Evolutionary conservation across 2,888 invertebrate species (phyloP).

Genomic region (Thereva unica): DNA sequence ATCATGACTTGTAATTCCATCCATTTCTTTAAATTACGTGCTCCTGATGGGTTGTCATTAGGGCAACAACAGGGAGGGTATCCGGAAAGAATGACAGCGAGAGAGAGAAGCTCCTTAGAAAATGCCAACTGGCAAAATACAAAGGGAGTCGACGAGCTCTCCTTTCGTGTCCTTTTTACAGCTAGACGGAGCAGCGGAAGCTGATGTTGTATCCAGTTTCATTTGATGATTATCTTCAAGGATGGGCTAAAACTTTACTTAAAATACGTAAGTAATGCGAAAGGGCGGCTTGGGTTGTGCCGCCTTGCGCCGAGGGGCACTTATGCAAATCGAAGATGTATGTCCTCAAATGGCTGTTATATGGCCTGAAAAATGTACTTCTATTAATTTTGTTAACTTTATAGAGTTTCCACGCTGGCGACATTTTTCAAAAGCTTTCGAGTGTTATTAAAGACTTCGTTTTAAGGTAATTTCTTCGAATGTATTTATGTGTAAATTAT

Average conservation of each 20-base stretch:
- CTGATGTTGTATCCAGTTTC: constrained; percentile 23
- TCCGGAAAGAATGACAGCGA: constrained; percentile 12
- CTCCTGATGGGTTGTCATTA: constrained; percentile 40
- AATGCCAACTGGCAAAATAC: constrained; percentile 10
- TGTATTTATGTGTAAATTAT: too few relatives aligned
- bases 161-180: constrained; percentile 1
- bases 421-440: too few relatives aligned
- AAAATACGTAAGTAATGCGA: constrained; percentile 17
- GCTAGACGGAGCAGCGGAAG: constrained; percentile 5
- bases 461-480: too few relatives aligned
- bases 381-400: constrained; percentile 1
- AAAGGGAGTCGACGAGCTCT: constrained; percentile 1
- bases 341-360: constrained; percentile 9
- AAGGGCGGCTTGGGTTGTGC: constrained; percentile 17
- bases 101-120: background rate
- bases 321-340: constrained; percentile 19
- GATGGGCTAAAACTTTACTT: constrained; percentile 13
- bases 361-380: constrained; percentile 13
- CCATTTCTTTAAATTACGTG: constrained; percentile 41
- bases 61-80: constrained; percentile 28
- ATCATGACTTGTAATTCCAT: constrained; percentile 40
- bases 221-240: constrained; percentile 13
- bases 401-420: too few relatives aligned
- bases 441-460: too few relatives aligned
- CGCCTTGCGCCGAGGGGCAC: constrained; percentile 8